A percentile compares a stretch with the other conserved stretches of the same genome.
Conservation (phyloP, 2,888 invertebrate genomes). For the Tortricodes alternella region DNA sequence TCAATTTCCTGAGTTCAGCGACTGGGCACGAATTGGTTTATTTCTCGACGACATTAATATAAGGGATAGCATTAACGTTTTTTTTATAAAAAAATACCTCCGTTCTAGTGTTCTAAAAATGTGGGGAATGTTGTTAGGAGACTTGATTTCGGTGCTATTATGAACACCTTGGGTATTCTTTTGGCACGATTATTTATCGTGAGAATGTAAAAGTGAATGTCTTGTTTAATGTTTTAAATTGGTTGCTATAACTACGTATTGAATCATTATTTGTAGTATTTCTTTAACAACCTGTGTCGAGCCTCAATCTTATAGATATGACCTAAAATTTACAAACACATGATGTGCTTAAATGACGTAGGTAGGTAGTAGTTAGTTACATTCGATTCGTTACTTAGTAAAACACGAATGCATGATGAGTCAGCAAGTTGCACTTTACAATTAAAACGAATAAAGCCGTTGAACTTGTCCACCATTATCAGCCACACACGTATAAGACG, state of each 20-base stretch:
- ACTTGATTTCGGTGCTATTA: too few relatives aligned
- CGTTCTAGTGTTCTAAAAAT: too few relatives aligned
- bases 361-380: background rate
- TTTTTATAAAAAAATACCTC: background rate
- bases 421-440: too few relatives aligned
- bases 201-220: background rate
- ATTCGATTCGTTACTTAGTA: too few relatives aligned
- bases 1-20: slow-evolving; percentile 19
- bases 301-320: background rate
- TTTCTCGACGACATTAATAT: background rate
- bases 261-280: background rate
- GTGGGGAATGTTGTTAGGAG: too few relatives aligned
- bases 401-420: too few relatives aligned
- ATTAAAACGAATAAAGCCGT: too few relatives aligned
- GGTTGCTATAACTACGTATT: background rate
- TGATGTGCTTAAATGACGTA: background rate
- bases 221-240: background rate
- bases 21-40: slow-evolving; percentile 12
- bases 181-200: background rate
- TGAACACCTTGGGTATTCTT: background rate
- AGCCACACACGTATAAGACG: background rate
- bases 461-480: too few relatives aligned
- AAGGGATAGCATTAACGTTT: background rate
- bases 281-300: background rate
- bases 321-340: background rate